phyloP scores from a whole-genome alignment of 2,113 vertebrate species.

The Melanerpes aurifrons region DNA sequence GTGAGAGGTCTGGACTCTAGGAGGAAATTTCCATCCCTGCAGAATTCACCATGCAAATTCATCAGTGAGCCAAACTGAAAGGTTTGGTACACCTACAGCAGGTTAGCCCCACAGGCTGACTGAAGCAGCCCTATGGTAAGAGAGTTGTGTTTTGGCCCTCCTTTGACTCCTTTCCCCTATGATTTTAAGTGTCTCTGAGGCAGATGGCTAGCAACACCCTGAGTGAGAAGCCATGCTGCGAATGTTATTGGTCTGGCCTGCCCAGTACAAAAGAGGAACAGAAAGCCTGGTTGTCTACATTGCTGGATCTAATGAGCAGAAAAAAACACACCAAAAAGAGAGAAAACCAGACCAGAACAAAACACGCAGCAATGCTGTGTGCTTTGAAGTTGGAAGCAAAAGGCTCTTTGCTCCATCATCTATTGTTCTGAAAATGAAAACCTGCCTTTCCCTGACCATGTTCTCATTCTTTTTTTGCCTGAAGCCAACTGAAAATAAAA shows the following conservation, averaged over 20 bases:
- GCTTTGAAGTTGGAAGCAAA: slow-evolving; percentile 1
- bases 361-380: neutral
- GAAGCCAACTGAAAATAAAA: slow-evolving; percentile 31
- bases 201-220: neutral
- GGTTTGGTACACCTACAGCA: neutral
- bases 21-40: neutral
- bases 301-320: slow-evolving; percentile 44
- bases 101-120: neutral
- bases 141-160: neutral
- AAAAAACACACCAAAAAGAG: neutral
- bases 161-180: neutral
- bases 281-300: neutral
- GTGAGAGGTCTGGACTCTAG: neutral
- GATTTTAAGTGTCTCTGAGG: neutral
- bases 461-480: slow-evolving; percentile 54
- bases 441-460: slow-evolving; percentile 35
- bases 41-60: neutral
- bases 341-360: slow-evolving; percentile 22
- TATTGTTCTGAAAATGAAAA: slow-evolving; percentile 47
- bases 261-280: slow-evolving; percentile 41
- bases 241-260: slow-evolving; percentile 33
- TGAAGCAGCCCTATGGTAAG: neutral
- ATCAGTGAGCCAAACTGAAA: neutral
- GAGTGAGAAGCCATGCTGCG: slow-evolving; percentile 10
- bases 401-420: slow-evolving; percentile 23